Evolutionary conservation across 2,888 invertebrate genomes (phyloP), one percentile per base, ranked within the genome.

Genomic region (Melitaea athalia): DNA sequence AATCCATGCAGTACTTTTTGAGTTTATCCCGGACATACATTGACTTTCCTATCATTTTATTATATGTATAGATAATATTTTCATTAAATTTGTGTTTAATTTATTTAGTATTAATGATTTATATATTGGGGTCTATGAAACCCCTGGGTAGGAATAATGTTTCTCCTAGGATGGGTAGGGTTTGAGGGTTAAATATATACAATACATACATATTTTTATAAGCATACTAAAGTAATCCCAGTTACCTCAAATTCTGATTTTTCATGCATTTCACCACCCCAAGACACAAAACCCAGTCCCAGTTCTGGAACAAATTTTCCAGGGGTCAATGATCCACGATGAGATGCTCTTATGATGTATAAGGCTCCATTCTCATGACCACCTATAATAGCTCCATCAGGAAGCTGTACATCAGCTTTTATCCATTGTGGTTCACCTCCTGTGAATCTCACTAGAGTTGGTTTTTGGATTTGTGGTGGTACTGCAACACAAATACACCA

Each of bases 281-380:
- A 74, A n/a, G 74, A 86, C 14, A 97, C 86, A 79, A 95, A 97
- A 72, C 94, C 95, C 0, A 94, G 91, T 11, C 95, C 95, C 79
- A 96, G 95, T 14, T 95, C 94, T 6, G 96, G 94, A 59, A 95
- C 93, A 74, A 96, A 93, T 85, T 97, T 97, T 33, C 97, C 97
- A 62, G 97, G 97, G 72, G 97, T 94, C 52, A 96, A 83, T n/a
- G 95, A 96, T 8, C 95, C 95, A 74, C 94, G 95, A 81, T 96
- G 96, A 24, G 87, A 85, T 3, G 96, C 95, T 77, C 97, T 93
- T 15, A 95, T 94, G 4, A 96, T 94, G 78, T 94, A 96, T 7
- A 76, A 24, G 15, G 70, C 52, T 64, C 75, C 75, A 15, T 67
- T 67, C 64, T 76, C 75, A 64, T 64, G 70, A 12, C 75, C 74